Evolutionary conservation across 2,797 vertebrate genomes (phyloP).

Genomic region (Phylloscopus collybita): DNA sequence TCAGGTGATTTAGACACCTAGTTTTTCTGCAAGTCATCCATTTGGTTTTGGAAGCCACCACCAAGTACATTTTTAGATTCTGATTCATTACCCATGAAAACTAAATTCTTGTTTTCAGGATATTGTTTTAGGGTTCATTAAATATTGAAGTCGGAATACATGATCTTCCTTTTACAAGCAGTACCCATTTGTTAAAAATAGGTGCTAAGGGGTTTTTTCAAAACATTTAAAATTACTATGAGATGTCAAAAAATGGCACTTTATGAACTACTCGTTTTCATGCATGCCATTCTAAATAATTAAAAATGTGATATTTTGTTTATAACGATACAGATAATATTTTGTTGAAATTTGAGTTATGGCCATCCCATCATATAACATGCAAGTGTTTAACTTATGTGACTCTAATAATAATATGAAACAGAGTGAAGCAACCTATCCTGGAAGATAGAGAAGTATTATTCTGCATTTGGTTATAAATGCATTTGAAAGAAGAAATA

Average conservation of each 20-base stretch:
- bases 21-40: neutral
- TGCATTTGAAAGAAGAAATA: neutral
- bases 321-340: neutral
- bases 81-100: neutral
- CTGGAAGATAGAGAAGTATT: neutral
- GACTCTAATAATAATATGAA: neutral
- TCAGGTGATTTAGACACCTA: neutral
- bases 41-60: neutral
- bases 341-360: neutral
- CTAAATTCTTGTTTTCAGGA: neutral
- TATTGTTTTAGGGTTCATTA: neutral
- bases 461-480: neutral
- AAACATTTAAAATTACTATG: neutral
- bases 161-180: neutral
- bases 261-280: neutral
- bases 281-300: neutral
- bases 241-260: neutral
- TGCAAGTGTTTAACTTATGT: neutral
- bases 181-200: neutral
- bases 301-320: neutral
- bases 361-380: neutral
- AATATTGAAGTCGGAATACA: neutral
- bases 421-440: neutral
- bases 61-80: neutral
- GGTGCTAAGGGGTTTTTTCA: neutral